Evolutionary conservation across 2,888 invertebrate genomes (phyloP), one percentile per base, ranked within the genome.

Genomic region (Ypsolopha scabrella): DNA sequence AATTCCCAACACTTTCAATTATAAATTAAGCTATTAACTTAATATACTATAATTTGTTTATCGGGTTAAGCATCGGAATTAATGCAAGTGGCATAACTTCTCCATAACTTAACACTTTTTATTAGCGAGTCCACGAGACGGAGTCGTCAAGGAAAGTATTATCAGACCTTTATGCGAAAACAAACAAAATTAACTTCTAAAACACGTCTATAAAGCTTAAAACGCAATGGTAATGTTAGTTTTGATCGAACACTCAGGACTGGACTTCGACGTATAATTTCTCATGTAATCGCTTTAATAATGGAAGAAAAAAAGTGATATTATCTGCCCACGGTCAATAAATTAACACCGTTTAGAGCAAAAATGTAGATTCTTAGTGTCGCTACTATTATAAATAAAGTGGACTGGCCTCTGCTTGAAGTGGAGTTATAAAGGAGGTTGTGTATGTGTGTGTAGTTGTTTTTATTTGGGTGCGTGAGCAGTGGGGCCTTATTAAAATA

Each of bases 261-360:
- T 75, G 72, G 75, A 76, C 75, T 70, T 75, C 75, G 71, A 76
- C 76, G 80, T 82, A 86, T 86, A 85, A 86, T 85, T 86, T 81
- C 83, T 83, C 80, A 75, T 86, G 86, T 86, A 86, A 86, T 86
- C 82, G 85, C 75, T 80, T 83, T 75, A 80, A 85, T 86, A 85
- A 86, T 83, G 85, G 76, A 70, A 75, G 73, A 77, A 86, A 85
- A 77, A 87, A 85, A 81, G 78, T 79, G 83, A 85, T 86, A 86
- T 86, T 86, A 86, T 86, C 86, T 86, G 80, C 85, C 83, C 85
- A 85, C 85, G 79, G 80, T 85, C 78, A 83, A 86, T 86, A 86
- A 86, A 86, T 86, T 86, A 86, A 86, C 86, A 82, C 85, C 83
- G 80, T 85, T 86, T 86, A 86, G 80, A 85, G 86, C 85, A 75